A percentile compares a stretch with the other conserved stretches of the same genome.
Evolutionary conservation across 2,113 vertebrate species (phyloP).

Genomic region (Anoura caudifer): DNA sequence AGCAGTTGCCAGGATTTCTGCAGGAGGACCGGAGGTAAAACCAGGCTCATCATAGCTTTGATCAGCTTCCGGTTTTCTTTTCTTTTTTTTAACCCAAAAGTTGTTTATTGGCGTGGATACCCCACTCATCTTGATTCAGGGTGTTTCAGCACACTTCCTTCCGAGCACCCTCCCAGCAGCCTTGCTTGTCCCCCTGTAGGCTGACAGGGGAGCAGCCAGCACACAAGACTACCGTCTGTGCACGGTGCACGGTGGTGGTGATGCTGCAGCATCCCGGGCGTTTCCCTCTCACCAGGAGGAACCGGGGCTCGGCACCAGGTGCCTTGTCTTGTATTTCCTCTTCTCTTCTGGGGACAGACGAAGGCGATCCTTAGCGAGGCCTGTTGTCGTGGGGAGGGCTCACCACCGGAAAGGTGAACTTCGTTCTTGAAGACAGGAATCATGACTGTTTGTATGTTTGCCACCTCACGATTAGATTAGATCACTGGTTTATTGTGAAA

Average conservation of each 20-base stretch:
- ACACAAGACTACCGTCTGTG: no score
- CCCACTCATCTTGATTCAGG: background rate
- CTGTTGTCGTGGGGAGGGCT: background rate
- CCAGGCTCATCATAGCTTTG: constrained; percentile 92
- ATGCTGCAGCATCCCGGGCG: background rate
- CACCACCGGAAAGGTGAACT: background rate
- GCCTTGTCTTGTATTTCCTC: background rate
- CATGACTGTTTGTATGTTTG: constrained; percentile 90
- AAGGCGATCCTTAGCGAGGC: background rate
- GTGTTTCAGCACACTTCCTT: background rate
- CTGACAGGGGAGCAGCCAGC: no score
- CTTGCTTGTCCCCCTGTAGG: background rate
- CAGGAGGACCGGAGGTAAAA: constrained; percentile 90
- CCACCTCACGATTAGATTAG: constrained; percentile 91
- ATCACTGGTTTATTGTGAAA: background rate
- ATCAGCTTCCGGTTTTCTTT: constrained; percentile 85
- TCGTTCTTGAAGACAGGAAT: constrained; percentile 84
- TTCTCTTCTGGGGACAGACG: background rate
- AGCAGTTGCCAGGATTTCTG: constrained; percentile 91
- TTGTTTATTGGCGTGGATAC: background rate
- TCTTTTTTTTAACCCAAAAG: background rate
- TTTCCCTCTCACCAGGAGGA: background rate
- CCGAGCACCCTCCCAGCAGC: background rate
- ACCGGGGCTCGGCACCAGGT: no score
- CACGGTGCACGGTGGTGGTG: no score